Evolutionary conservation across 2,888 invertebrate genomes (phyloP).

Genomic region (Tetramorium bicarinatum): DNA sequence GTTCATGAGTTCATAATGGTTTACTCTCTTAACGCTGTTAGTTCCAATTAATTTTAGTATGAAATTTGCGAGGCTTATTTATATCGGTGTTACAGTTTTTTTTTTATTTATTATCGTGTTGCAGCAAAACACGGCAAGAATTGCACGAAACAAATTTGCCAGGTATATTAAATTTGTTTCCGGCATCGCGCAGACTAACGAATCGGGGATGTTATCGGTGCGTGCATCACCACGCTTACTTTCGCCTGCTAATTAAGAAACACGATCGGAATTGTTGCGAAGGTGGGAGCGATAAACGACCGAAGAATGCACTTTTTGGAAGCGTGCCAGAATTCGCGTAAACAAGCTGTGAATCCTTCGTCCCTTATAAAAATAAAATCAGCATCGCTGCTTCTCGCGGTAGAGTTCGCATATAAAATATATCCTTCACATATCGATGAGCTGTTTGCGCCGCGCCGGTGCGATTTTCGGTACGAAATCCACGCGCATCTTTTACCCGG

Average conservation of each 20-base stretch:
- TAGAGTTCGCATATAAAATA: not conserved
- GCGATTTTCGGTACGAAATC: conserved; percentile 11
- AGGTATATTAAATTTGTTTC: not conserved
- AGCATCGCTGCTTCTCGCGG: not conserved
- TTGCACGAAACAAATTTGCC: not conserved
- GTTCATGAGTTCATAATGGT: not conserved
- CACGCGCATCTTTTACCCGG: not conserved
- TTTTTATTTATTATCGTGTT: not conserved
- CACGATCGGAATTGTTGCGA: conserved; percentile 15
- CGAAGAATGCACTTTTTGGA: conserved; percentile 26
- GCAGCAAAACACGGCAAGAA: not conserved
- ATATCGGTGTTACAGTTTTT: not conserved
- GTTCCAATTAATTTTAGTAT: conserved; percentile 22
- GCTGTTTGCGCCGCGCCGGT: conserved; percentile 21
- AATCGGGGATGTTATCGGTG: not conserved
- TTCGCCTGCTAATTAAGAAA: conserved; percentile 44
- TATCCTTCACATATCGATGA: conserved; percentile 16
- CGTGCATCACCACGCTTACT: too few species aligned
- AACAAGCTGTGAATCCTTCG: conserved; percentile 20
- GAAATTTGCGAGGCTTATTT: conserved; percentile 16
- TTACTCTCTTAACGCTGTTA: not conserved
- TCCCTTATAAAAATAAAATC: conserved; percentile 19
- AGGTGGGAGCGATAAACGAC: conserved; percentile 10
- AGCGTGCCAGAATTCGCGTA: conserved; percentile 30
- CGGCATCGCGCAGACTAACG: not conserved